phyloP scores from a whole-genome alignment of 2,888 invertebrate genomes.

The Drepana falcataria region DNA sequence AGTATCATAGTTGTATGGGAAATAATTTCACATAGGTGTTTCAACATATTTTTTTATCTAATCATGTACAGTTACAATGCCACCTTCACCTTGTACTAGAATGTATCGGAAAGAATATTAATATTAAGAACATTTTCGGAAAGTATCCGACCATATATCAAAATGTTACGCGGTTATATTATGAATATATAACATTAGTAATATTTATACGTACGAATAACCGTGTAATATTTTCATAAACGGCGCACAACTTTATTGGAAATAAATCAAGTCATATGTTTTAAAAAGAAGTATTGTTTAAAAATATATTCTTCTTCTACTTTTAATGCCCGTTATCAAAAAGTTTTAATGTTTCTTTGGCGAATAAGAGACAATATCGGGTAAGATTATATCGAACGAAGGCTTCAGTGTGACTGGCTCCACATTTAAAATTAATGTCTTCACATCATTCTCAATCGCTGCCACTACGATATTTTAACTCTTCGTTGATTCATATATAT shows the following conservation, averaged over 20 bases:
- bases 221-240: neutral
- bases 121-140: no score
- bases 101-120: no score
- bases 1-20: no score
- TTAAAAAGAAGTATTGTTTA: no score
- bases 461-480: no score
- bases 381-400: neutral
- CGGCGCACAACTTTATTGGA: neutral
- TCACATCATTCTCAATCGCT: no score
- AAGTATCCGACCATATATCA: no score
- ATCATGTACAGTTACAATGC: no score
- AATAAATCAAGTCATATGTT: neutral
- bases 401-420: slow-evolving; percentile 18
- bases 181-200: neutral
- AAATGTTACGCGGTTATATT: neutral
- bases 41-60: no score
- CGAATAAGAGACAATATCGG: slow-evolving; percentile 14
- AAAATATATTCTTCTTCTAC: neutral
- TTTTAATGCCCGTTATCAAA: slow-evolving; percentile 31
- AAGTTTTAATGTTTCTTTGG: slow-evolving; percentile 31
- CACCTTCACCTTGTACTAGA: no score
- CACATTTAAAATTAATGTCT: slow-evolving; percentile 7
- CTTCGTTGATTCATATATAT: no score
- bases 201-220: neutral
- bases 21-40: no score